Conservation (phyloP, 2,888 invertebrate genomes). For the Helicoverpa assulta region DNA sequence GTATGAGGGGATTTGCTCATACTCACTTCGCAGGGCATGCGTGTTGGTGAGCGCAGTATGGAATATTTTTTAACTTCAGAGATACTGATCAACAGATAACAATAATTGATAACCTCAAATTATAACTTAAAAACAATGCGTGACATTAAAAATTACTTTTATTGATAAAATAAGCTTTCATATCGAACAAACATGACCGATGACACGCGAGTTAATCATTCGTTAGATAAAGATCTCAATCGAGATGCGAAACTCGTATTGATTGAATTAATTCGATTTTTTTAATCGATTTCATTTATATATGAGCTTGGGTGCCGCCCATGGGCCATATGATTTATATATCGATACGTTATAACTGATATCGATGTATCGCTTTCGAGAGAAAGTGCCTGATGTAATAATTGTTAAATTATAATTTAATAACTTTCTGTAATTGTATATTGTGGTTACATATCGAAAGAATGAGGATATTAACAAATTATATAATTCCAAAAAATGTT, state of each 20-base stretch:
- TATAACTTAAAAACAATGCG: slow-evolving; percentile 6
- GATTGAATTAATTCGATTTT: slow-evolving; percentile 80
- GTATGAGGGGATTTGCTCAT: no score
- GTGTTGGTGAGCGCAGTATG: no score
- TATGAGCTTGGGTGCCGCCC: slow-evolving; percentile 77
- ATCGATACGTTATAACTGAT: slow-evolving; percentile 37
- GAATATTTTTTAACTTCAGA: no score
- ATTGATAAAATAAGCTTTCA: slow-evolving; percentile 51
- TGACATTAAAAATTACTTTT: slow-evolving; percentile 31
- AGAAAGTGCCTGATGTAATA: slow-evolving; percentile 63
- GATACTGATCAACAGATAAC: neutral
- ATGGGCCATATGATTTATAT: slow-evolving; percentile 72
- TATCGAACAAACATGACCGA: slow-evolving; percentile 49
- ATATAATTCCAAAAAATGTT: slow-evolving; percentile 18
- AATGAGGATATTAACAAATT: slow-evolving; percentile 13
- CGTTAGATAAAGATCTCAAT: slow-evolving; percentile 76
- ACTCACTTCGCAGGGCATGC: no score
- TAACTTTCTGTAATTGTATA: slow-evolving; percentile 44
- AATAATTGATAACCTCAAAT: neutral
- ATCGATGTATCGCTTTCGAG: slow-evolving; percentile 42
- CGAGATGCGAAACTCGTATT: slow-evolving; percentile 70
- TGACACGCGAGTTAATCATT: slow-evolving; percentile 68
- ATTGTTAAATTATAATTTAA: slow-evolving; percentile 50
- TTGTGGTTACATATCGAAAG: slow-evolving; percentile 19
- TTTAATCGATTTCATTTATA: slow-evolving; percentile 83